A percentile compares a stretch with the other conserved stretches of the same genome.
phyloP scores from a whole-genome alignment of 2,888 invertebrate genomes.

The Pristionchus mayeri region DNA sequence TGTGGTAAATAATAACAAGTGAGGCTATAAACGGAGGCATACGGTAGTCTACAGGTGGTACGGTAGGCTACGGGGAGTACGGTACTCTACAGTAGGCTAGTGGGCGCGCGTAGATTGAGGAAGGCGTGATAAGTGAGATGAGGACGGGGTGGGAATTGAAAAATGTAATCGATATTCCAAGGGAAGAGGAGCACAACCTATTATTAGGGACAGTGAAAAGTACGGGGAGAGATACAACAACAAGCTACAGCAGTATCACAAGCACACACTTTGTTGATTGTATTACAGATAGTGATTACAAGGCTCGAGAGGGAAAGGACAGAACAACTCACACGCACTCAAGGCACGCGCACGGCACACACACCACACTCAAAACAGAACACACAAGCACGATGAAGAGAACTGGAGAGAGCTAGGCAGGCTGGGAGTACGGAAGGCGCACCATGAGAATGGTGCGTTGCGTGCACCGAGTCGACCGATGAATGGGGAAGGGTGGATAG shows the following conservation, averaged over 20 bases:
- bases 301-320: conserved; percentile 25
- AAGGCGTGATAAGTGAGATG: conserved; percentile 5
- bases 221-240: background rate
- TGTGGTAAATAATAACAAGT: conserved; percentile 11
- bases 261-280: background rate
- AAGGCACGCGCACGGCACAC: too few relatives aligned
- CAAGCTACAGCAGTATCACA: conserved; percentile 36
- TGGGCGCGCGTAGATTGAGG: background rate
- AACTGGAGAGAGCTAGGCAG: too few relatives aligned
- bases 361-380: conserved; percentile 36
- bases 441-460: conserved; percentile 26
- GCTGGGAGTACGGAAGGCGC: conserved; percentile 29
- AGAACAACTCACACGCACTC: conserved; percentile 15
- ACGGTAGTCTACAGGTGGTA: background rate
- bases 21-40: background rate
- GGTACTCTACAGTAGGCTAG: conserved; percentile 34
- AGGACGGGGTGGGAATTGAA: background rate
- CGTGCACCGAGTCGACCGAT: conserved; percentile 23
- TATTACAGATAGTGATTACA: conserved; percentile 26
- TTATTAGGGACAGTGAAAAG: conserved; percentile 34
- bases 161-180: conserved; percentile 26
- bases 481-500: background rate
- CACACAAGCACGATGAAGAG: conserved; percentile 35
- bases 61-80: conserved; percentile 27
- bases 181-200: conserved; percentile 34